Evolutionary conservation across 2,797 vertebrate species (phyloP), one percentile per base, ranked within the genome.

Genomic region (Coregonus suidteri): DNA sequence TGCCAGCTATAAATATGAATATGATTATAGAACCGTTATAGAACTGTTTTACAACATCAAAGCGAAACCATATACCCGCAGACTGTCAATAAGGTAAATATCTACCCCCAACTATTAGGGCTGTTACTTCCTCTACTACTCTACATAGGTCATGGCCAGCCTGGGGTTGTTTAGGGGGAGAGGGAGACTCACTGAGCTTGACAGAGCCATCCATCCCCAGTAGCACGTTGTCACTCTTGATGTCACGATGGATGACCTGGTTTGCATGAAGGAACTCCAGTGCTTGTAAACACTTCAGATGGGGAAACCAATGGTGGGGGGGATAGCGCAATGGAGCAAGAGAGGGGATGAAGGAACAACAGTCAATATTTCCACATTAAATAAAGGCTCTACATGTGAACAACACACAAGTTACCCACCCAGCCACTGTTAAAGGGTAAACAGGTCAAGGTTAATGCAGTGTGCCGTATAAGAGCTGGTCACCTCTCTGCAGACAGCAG

Each of bases 151-250:
- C 14, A 35, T 15, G 41, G 41, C 41, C 9, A 47, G 41, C 41
- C 41, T 47, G 15, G 4, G 15, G 5, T 68, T 16, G 14, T 15
- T 3, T 74, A 16, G 53, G n/a, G 35, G 53, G 66, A 14, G 56
- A 77, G 0, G 5, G 47, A 51, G 11, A 96, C 97, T 96, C 91
- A 99, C 97, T 99, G 30, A 99, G 94, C 89, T 99, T 99, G 84
- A 99, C 98, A 0, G 98, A 99, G 83, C 98, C 98, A 76, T 99
- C 98, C 98, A 99, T 99, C 85, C 98, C 98, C 53, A 99, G 93
- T 71, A 99, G 93, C 76, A 99, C 98, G 0, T 99, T 99, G 90
- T 99, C 98, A 88, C 98, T 99, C 91, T 99, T 99, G 85, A 99
- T 99, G 93, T 99, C 98, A 93, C 98, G 94, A 92, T 99, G 98